Base-by-base conservation (phyloP, 2,797 vertebrate species). In the Nannoperca australis region DNA sequence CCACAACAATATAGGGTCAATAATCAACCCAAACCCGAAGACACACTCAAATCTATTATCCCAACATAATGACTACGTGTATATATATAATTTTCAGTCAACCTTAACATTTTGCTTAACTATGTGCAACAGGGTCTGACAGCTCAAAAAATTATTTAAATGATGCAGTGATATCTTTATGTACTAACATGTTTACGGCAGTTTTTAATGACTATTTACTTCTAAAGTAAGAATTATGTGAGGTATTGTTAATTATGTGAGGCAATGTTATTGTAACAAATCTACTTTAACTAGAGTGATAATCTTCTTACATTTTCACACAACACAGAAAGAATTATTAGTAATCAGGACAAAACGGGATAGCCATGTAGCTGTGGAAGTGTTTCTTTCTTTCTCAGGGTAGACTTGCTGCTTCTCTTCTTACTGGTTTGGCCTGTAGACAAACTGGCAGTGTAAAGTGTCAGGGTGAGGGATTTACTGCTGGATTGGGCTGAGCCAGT, bases 401-500 rank as follows among this genome's bases (percentile, higher is more conserved):
- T 75, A 61, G 69, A 83, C 71, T 74, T 74, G 55, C 58, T 78
- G 62, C 79, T 88, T 87, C 79, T 88, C 68, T 83, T 58, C 78
- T 87, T 83, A 82, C 77, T 86, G 76, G 71, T 79, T 73, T 76
- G 79, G 77, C 53, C 51, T 80, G 76, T 68, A 71, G 80, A 81
- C 74, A 89, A 61, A 79, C 67, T 86, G 78, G 76, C 79, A 72
- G 82, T 84, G 50, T 81, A 70, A 85, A 63, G 83, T 68, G 70
- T 87, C 82, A 85, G 80, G 63, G 50, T 79, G 70, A 81, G 32
- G 83, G 85, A 90, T 92, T 91, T 90, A 85, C 87, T 76, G 70
- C 78, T 69, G 83, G 69, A 86, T 60, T 87, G 76, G 78, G 38
- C 79, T 86, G 63, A 90, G 79, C 81, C 34, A 45, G 60, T 72